Base-by-base conservation (phyloP, 2,113 vertebrate genomes). In the Percina caprodes region DNA sequence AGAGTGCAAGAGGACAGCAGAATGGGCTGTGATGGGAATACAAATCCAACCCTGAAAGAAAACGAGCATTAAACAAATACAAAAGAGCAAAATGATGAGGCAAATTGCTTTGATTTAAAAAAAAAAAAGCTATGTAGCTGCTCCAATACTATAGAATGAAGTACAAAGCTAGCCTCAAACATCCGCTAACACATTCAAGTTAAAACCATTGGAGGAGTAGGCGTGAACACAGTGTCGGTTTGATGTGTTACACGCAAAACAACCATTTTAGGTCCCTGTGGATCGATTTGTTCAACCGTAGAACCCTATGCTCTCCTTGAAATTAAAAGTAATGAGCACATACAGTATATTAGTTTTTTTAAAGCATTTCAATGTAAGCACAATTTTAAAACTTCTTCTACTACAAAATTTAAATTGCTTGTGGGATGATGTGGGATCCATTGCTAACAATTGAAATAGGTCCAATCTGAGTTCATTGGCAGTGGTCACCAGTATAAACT, bases 171-270 rank as follows among this genome's bases (percentile, higher is more conserved):
- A 21, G 70, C 74, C 82, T 76, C 70, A 59, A 79, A 92, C 88
- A 94, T 92, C 84, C 92, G 90, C 71, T 90, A 62, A 79, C 80
- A 69, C 82, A 73, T 82, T 91, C 60, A 85, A 68, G 63, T 85
- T 62, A 72, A 74, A 75, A 66, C 79, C 30, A 69, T 24, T 76
- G 63, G 62, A 76, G 30, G 54, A 73, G 77, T 56, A 35, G 67
- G 70, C 66, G 79, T 72, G 75, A 85, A 60, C 48, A 69, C 15
- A 1, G 24, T 39, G 39, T 69, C 76, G 2, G 58, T 84, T 87
- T 84, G 76, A 92, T 84, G 73, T 33, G 74, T 84, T 73, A 79
- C 84, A 91, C 79, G 66, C 72, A 84, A 77, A 81, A 86, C 55
- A 76, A 56, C 65, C 65, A 77, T 78, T 79, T 73, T 55, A 30